phyloP scores from a whole-genome alignment of 1,140 invertebrate genomes.

The Adelges cooleyi region DNA sequence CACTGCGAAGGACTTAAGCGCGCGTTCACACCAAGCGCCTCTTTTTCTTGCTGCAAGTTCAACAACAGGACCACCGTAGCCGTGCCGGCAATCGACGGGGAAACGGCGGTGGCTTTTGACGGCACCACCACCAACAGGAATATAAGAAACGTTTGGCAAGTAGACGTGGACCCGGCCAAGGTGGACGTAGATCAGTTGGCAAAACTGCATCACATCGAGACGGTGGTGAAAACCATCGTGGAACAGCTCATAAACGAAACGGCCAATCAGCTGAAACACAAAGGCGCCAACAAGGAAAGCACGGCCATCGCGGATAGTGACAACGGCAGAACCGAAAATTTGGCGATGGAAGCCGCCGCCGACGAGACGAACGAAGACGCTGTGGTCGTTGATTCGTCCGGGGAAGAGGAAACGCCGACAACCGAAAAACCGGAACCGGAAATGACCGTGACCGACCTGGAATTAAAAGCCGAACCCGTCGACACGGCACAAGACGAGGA shows the following conservation, averaged over 20 bases:
- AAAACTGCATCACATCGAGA: slow-evolving; percentile 1
- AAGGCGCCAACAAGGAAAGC: no score
- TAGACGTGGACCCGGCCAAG: neutral
- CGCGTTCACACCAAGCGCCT: slow-evolving; percentile 40
- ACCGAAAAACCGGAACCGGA: neutral
- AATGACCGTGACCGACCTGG: neutral
- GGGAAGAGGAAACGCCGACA: neutral
- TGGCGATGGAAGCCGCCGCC: no score
- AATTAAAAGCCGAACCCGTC: neutral
- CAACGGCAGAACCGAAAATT: no score
- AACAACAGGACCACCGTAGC: slow-evolving; percentile 10
- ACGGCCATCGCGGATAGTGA: no score
- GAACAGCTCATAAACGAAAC: slow-evolving; percentile 21
- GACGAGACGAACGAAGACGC: neutral
- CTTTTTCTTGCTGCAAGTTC: slow-evolving; percentile 40
- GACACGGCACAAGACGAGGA: neutral
- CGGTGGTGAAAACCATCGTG: neutral
- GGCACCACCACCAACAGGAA: neutral
- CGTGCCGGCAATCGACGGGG: neutral
- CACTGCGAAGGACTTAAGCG: slow-evolving; percentile 40
- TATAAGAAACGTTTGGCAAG: neutral
- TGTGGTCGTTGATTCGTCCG: neutral
- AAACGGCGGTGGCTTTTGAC: neutral
- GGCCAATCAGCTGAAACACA: neutral
- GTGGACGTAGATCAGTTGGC: neutral